Conservation (phyloP, 2,888 invertebrate genomes). For the Sminthurides aquaticus region DNA sequence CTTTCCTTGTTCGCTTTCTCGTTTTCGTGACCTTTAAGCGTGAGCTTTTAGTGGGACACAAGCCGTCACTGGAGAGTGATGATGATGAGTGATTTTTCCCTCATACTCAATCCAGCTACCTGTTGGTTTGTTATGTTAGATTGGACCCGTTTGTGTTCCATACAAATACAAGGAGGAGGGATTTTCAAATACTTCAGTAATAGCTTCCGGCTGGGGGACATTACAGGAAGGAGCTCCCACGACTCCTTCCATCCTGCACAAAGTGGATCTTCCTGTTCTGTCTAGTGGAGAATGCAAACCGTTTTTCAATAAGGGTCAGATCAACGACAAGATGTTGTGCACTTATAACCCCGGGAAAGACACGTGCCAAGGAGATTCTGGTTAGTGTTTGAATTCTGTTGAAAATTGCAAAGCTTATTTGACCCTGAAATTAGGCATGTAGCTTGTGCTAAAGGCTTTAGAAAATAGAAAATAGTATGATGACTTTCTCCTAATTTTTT, state of each 20-base stretch:
- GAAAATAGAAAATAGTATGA: too few species aligned
- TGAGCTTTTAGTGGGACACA: too few species aligned
- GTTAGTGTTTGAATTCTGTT: not conserved
- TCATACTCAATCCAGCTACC: too few species aligned
- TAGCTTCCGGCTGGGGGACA: slow-evolving; percentile 21
- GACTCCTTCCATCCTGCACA: slow-evolving; percentile 4
- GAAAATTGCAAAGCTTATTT: too few species aligned
- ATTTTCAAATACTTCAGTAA: slow-evolving; percentile 3
- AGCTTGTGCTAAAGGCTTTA: too few species aligned
- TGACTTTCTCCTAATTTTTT: too few species aligned
- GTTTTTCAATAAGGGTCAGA: slow-evolving; percentile 2
- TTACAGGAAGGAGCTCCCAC: not conserved
- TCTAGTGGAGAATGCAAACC: slow-evolving; percentile 15
- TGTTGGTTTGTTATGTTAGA: too few species aligned
- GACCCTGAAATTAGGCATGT: too few species aligned
- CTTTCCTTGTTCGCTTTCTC: too few species aligned
- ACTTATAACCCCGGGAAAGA: slow-evolving; percentile 22
- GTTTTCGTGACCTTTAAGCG: too few species aligned
- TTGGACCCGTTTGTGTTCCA: slow-evolving; percentile 17
- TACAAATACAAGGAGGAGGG: slow-evolving; percentile 5
- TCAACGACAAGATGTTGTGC: slow-evolving; percentile 22
- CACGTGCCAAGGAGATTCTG: slow-evolving; percentile 22
- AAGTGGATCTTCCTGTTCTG: slow-evolving; percentile 20
- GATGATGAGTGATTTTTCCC: too few species aligned
- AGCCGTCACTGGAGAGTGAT: too few species aligned